Conservation (phyloP, 2,797 vertebrate species). For the Acrossocheilus fasciatus region DNA sequence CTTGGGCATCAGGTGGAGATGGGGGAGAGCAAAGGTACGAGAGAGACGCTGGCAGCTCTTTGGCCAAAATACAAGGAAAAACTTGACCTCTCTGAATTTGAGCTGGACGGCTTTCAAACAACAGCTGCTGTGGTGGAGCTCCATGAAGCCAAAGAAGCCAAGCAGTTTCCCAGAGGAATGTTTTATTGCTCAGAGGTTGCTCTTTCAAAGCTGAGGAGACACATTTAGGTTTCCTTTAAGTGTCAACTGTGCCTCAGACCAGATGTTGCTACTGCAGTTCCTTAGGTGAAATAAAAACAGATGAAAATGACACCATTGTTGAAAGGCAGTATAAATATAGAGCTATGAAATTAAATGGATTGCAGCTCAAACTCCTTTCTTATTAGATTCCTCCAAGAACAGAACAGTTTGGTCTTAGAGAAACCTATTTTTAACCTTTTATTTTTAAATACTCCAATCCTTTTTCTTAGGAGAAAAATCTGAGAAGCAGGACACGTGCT, state of each 20-base stretch:
- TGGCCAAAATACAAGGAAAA: constrained; percentile 32
- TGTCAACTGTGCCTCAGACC: neutral
- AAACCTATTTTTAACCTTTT: neutral
- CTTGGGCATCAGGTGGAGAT: constrained; percentile 44
- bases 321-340: neutral
- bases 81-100: constrained; percentile 22
- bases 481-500: neutral
- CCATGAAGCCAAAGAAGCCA: neutral
- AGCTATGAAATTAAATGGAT: neutral
- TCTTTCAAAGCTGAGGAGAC: constrained; percentile 16
- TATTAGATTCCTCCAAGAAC: neutral
- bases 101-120: constrained; percentile 28
- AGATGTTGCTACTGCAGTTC: neutral
- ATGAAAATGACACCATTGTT: neutral
- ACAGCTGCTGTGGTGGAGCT: constrained; percentile 39
- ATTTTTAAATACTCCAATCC: neutral
- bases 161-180: neutral
- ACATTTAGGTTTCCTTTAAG: constrained; percentile 17
- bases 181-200: constrained; percentile 4
- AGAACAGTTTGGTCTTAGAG: neutral
- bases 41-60: constrained; percentile 18
- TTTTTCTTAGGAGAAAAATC: neutral
- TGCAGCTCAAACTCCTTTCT: neutral
- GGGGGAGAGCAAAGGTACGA: constrained; percentile 21
- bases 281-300: neutral